Evolutionary conservation across 2,113 vertebrate species (phyloP).

Genomic region (Tupaia tana): DNA sequence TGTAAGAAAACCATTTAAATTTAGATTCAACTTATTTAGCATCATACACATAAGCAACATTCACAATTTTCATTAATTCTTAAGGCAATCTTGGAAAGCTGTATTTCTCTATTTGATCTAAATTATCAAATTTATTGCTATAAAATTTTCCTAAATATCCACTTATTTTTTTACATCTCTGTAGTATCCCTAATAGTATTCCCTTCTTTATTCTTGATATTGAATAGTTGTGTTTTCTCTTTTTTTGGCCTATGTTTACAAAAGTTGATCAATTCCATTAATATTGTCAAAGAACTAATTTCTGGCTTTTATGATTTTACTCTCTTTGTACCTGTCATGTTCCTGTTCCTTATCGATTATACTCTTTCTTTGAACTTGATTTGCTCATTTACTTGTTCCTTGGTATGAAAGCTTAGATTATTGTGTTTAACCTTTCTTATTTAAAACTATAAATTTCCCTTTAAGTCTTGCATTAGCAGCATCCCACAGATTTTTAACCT

Average conservation of each 20-base stretch:
- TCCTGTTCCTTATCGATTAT: not conserved
- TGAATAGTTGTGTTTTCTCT: not conserved
- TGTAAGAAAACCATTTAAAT: not conserved
- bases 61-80: not conserved
- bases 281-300: conserved; percentile 2
- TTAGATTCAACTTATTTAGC: not conserved
- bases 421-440: not conserved
- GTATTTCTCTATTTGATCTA: not conserved
- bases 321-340: not conserved
- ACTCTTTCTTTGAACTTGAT: not conserved
- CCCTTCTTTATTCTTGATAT: not conserved
- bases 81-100: not conserved
- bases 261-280: not conserved
- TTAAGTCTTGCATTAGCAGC: no score
- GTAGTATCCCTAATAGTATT: not conserved
- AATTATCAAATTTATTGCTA: not conserved
- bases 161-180: not conserved
- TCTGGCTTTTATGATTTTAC: not conserved
- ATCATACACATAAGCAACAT: not conserved
- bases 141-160: not conserved
- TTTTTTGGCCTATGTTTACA: not conserved
- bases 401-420: not conserved
- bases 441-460: not conserved
- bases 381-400: not conserved
- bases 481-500: no score